Evolutionary conservation across 2,797 vertebrate genomes (phyloP), one percentile per base, ranked within the genome.

Genomic region (Lindbergichthys nudifrons): DNA sequence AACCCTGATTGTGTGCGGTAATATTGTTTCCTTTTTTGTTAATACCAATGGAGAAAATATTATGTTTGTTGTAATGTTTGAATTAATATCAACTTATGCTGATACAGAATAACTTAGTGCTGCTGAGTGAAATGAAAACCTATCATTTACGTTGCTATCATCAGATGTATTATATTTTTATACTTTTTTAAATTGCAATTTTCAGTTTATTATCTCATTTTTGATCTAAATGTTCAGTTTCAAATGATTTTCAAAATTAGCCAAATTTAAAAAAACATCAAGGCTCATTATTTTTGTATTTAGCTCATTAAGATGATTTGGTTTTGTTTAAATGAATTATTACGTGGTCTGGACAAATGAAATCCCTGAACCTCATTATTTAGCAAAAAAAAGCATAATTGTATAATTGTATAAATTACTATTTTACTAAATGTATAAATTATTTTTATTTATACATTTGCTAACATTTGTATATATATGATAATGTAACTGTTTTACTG

Each of bases 281-380:
- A 46, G 71, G 65, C 62, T 81, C 54, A 78, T 89, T 83, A 76
- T 82, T 84, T 85, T 60, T 79, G 43, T 65, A 76, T 53, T 79
- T 70, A 77, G 83, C 63, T 69, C 39, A 62, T 85, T 81, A 82
- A 71, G 41, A 59, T 70, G 57, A 77, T 69, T 73, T 64, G 41
- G 54, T 56, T 76, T 32, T 73, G 64, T 80, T 23, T 65, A 26
- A 5, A 26, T 52, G 69, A 36, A 57, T 72, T 66, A 61, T 67
- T 51, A 68, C 65, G 42, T 72, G 39, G 30, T 50, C 52, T 73
- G 69, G 65, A 86, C 41, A 81, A 64, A 86, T 84, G 81, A 30
- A 87, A 66, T 86, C 58, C 72, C 12, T 47, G 46, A 53, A 54
- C 59, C 59, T 85, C 16, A 14, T 85, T 73, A 81, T 71, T 53